Conservation (phyloP, 2,113 vertebrate genomes). For the Rutilus rutilus region DNA sequence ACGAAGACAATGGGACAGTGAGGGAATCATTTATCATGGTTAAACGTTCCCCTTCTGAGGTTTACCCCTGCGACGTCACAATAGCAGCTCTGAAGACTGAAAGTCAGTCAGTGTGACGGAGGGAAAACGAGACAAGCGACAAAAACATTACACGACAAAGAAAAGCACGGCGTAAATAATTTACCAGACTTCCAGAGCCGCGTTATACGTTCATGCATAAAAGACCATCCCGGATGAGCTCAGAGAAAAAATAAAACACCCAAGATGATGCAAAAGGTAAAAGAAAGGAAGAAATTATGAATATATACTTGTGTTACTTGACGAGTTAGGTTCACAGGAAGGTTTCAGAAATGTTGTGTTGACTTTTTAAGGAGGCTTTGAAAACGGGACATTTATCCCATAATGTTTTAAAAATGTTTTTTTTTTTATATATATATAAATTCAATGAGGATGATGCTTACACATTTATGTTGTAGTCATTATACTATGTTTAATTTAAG, state of each 20-base stretch:
- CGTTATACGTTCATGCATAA: background rate
- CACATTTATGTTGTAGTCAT: background rate
- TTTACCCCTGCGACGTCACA: conserved; percentile 7
- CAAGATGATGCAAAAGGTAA: background rate
- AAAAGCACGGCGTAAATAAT: background rate
- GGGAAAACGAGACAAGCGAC: background rate
- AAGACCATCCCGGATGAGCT: background rate
- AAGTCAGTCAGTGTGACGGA: too few relatives aligned
- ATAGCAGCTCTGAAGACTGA: background rate
- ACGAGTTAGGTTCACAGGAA: background rate
- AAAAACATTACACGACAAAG: background rate
- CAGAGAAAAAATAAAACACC: background rate
- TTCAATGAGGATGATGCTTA: background rate
- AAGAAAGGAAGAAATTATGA: too few relatives aligned
- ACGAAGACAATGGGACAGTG: conserved; percentile 71
- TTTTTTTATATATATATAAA: background rate
- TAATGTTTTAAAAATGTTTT: background rate
- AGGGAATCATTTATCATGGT: conserved; percentile 22
- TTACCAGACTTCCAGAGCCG: background rate
- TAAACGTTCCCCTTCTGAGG: background rate
- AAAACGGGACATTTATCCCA: background rate
- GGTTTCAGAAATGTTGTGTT: background rate
- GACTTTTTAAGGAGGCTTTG: background rate
- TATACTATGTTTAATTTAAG: too few relatives aligned
- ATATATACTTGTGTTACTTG: background rate